These are phyloP conservation scores for Scaptomyza tumidula DNA, from an alignment of 2,888 invertebrate genomes.

Conservation along the genomic window DNA sequence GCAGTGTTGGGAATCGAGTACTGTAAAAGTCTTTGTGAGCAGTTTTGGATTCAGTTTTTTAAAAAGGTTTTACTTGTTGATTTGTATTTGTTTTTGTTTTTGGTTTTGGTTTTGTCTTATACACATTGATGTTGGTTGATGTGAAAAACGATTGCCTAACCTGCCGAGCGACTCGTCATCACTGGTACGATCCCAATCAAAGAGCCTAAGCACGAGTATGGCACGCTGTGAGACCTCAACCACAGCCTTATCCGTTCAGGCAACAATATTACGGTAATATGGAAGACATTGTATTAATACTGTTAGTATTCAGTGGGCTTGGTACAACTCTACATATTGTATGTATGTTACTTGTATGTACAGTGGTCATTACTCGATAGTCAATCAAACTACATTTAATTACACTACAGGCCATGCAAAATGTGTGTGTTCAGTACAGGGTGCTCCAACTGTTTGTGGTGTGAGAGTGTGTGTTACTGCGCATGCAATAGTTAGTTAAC, in stretches of 20 bases:
- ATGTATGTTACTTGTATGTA: conserved; percentile 29
- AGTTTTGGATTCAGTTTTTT: conserved; percentile 2
- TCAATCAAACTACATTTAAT: conserved; percentile 31
- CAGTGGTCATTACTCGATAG: conserved; percentile 28
- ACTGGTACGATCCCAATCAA: conserved; percentile 96
- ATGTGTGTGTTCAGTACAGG: conserved; percentile 41
- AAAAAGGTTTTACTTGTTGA: conserved; percentile 16
- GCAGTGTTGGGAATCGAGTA: conserved; percentile 27
- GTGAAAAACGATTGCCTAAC: conserved; percentile 85
- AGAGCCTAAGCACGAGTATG: conserved; percentile 89
- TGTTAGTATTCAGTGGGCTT: conserved; percentile 40
- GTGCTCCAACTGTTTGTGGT: conserved; percentile 42
- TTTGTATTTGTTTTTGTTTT: not conserved
- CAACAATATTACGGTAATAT: conserved; percentile 44
- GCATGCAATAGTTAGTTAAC: conserved; percentile 44
- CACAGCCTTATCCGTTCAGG: conserved; percentile 85
- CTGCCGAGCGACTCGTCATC: conserved; percentile 97
- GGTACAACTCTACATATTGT: conserved; percentile 23
- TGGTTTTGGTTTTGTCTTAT: not conserved
- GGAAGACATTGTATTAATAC: conserved; percentile 59
- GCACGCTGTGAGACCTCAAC: conserved; percentile 86
- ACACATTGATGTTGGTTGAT: conserved; percentile 30
- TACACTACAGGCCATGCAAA: conserved; percentile 44
- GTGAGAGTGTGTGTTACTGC: conserved; percentile 1
- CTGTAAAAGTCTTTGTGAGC: conserved; percentile 20